phyloP scores from a whole-genome alignment of 2,797 vertebrate species.

The Poeciliopsis turneri region DNA sequence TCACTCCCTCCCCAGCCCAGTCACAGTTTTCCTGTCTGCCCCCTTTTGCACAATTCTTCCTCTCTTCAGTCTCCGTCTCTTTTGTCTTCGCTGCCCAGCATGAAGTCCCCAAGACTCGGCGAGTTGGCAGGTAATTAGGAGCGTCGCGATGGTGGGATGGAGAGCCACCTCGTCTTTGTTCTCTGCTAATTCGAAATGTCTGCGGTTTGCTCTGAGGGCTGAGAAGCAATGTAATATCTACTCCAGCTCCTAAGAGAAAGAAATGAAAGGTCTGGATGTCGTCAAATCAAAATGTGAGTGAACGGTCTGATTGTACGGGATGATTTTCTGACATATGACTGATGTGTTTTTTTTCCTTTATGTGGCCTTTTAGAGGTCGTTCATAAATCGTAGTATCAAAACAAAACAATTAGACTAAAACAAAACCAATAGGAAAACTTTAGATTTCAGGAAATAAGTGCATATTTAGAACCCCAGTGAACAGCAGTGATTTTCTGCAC shows the following conservation, averaged over 20 bases:
- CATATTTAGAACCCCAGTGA: background rate
- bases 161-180: conserved; percentile 41
- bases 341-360: background rate
- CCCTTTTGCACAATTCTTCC: conserved; percentile 54
- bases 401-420: background rate
- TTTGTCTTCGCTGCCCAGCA: conserved; percentile 34
- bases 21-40: conserved; percentile 54
- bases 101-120: conserved; percentile 52
- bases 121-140: conserved; percentile 80
- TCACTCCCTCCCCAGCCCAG: background rate
- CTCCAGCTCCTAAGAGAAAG: conserved; percentile 16
- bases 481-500: background rate
- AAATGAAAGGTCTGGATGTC: background rate
- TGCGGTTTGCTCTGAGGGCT: conserved; percentile 16
- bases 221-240: conserved; percentile 17
- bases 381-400: background rate
- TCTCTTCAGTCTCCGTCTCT: conserved; percentile 21
- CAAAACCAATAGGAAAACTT: background rate
- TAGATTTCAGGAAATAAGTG: background rate
- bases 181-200: conserved; percentile 43
- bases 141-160: conserved; percentile 35
- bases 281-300: conserved; percentile 8
- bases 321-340: background rate
- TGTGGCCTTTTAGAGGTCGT: background rate
- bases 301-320: background rate